Percentiles rank a stretch among this genome's conserved stretches.
These are phyloP conservation scores for Saguinus midas DNA, from an alignment of 2,113 vertebrate genomes.

Conservation along the genomic window DNA sequence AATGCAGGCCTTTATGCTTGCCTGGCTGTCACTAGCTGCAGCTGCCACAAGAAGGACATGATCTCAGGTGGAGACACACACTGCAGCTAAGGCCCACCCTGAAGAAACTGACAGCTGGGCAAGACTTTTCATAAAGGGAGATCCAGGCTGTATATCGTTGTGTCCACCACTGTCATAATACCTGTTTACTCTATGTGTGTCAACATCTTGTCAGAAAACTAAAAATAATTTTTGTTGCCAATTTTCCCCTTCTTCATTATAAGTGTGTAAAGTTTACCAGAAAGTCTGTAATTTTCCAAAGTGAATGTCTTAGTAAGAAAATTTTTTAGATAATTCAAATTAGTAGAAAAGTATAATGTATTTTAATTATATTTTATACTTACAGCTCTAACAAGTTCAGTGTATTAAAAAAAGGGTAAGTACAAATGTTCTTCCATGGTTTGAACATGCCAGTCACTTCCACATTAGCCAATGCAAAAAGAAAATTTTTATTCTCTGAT, in stretches of 20 bases:
- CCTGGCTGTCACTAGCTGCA: neutral
- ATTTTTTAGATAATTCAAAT: neutral
- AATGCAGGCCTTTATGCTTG: neutral
- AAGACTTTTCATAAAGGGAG: neutral
- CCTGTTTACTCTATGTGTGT: neutral
- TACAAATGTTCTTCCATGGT: neutral
- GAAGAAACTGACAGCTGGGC: neutral
- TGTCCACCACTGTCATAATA: neutral
- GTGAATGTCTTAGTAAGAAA: neutral
- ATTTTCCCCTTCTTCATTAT: neutral
- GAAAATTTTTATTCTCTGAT: neutral
- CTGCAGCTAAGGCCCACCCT: neutral
- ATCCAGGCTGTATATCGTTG: neutral
- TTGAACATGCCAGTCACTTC: neutral
- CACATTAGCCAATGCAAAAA: neutral
- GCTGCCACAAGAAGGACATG: neutral
- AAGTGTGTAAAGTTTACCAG: neutral
- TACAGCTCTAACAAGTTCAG: neutral
- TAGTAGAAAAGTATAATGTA: neutral
- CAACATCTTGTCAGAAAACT: neutral
- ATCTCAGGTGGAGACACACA: neutral
- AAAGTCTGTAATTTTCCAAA: neutral
- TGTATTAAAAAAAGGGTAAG: neutral
- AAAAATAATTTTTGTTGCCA: neutral
- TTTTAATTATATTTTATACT: neutral